Percentiles rank a stretch among this genome's conserved stretches.
Conservation (phyloP, 2,113 vertebrate species). For the Ammospiza caudacuta region DNA sequence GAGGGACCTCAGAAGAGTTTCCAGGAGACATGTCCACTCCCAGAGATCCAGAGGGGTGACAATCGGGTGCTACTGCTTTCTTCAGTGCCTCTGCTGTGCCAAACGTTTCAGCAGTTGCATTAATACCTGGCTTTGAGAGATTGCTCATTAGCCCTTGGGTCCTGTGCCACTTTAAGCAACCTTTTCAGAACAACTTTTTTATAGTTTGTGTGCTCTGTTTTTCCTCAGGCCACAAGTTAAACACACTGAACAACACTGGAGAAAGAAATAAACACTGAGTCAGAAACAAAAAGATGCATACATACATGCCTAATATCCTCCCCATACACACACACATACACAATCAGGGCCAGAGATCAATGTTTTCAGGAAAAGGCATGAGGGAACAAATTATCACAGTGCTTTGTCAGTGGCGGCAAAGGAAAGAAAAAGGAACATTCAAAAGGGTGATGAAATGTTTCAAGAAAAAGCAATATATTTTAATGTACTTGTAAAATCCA, state of each 20-base stretch:
- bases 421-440: conserved; percentile 19
- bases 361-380: neutral
- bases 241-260: neutral
- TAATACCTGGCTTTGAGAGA: conserved; percentile 17
- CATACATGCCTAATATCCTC: neutral
- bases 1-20: neutral
- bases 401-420: conserved; percentile 4
- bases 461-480: conserved; percentile 62
- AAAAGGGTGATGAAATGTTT: conserved; percentile 32
- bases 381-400: conserved; percentile 20
- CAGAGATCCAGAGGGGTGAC: neutral
- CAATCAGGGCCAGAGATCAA: conserved; percentile 2
- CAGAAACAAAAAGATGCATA: neutral
- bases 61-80: neutral
- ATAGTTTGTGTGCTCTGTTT: conserved; percentile 6
- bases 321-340: neutral
- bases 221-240: conserved; percentile 26
- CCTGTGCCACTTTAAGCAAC: conserved; percentile 20
- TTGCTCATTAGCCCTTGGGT: conserved; percentile 19
- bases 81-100: neutral
- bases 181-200: conserved; percentile 32
- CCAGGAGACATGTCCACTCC: neutral
- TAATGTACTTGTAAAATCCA: conserved; percentile 60
- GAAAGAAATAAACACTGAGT: neutral
- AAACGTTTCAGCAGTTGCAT: neutral